These are phyloP conservation scores for Saccostrea glomerata DNA, from an alignment of 1,140 invertebrate genomes.

Conservation along the genomic window DNA sequence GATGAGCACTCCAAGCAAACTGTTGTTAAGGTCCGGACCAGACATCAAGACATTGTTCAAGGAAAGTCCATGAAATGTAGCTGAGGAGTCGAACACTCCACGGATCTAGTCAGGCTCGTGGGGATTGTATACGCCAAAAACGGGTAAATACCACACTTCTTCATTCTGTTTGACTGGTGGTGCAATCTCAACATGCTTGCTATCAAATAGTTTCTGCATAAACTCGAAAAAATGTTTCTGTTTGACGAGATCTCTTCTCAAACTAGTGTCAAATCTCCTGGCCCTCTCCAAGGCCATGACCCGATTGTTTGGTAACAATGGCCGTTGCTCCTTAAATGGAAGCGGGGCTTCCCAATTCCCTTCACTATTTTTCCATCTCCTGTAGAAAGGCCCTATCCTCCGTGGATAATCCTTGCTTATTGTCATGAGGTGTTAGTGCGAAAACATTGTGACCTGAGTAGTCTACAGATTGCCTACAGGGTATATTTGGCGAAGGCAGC, in stretches of 20 bases:
- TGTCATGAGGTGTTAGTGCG: slow-evolving; percentile 19
- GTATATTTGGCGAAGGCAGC: too few species aligned
- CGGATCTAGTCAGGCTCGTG: slow-evolving; percentile 50
- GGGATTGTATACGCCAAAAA: slow-evolving; percentile 55
- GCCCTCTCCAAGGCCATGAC: slow-evolving; percentile 19
- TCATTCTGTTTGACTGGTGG: slow-evolving; percentile 34
- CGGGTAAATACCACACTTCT: slow-evolving; percentile 43
- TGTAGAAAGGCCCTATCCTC: slow-evolving; percentile 51
- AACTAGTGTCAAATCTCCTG: neutral
- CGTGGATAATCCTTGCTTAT: slow-evolving; percentile 40
- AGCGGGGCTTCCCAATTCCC: too few species aligned
- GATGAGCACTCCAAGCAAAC: slow-evolving; percentile 56
- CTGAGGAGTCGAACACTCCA: too few species aligned
- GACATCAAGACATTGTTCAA: too few species aligned
- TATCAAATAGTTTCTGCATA: too few species aligned
- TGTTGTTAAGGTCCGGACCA: slow-evolving; percentile 75
- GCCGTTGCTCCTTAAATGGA: slow-evolving; percentile 31
- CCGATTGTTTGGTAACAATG: slow-evolving; percentile 43
- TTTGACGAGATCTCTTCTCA: slow-evolving; percentile 39
- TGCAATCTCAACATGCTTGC: slow-evolving; percentile 42
- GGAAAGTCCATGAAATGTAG: too few species aligned
- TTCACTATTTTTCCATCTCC: slow-evolving; percentile 49
- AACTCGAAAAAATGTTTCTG: slow-evolving; percentile 47
- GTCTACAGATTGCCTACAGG: too few species aligned
- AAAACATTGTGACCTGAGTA: neutral